Conservation (phyloP, 2,888 invertebrate genomes). For the Euzetes globulus region DNA sequence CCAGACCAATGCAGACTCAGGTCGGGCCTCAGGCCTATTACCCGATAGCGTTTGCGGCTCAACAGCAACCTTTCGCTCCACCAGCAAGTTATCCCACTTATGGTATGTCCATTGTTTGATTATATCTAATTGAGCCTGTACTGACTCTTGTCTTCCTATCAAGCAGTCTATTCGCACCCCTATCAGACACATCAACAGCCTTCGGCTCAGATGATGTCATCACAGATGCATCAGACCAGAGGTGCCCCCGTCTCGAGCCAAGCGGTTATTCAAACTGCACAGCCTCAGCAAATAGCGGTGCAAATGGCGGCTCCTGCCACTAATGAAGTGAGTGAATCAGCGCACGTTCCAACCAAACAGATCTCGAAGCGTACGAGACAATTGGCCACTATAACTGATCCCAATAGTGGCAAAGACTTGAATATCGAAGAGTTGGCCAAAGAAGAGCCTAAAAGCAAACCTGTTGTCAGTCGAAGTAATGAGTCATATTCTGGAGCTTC, state of each 20-base stretch:
- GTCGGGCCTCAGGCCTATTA: no score
- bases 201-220: not conserved
- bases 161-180: not conserved
- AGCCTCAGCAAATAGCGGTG: not conserved
- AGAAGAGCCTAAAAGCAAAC: not conserved
- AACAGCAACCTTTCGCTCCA: no score
- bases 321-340: not conserved
- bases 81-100: no score
- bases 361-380: not conserved
- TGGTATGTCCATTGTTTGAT: no score
- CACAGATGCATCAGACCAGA: not conserved
- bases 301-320: not conserved
- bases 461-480: not conserved
- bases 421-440: constrained; percentile 7
- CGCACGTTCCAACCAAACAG: not conserved
- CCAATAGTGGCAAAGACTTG: not conserved
- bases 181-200: not conserved
- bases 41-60: no score
- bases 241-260: not conserved
- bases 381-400: not conserved
- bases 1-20: not conserved
- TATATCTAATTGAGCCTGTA: no score
- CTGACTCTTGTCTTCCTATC: no score
- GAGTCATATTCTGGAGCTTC: constrained; percentile 14
- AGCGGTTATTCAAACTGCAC: not conserved